These are phyloP conservation scores for Beaufortia kweichowensis DNA, from an alignment of 2,113 vertebrate genomes.

Conservation along the genomic window DNA sequence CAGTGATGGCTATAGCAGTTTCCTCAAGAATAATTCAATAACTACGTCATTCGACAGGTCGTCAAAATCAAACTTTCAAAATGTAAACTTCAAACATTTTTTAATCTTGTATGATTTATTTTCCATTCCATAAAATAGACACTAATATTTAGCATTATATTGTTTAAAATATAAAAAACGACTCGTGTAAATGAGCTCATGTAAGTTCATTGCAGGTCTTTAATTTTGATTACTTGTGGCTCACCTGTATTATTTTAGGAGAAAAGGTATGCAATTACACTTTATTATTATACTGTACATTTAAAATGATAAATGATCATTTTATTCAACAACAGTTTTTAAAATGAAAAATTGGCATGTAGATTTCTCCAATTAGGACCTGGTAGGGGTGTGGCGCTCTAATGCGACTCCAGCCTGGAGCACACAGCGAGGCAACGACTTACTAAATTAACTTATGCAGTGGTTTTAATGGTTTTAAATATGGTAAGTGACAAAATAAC, in stretches of 20 bases:
- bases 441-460: conserved; percentile 46
- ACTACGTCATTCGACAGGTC: neutral
- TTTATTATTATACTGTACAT: no score
- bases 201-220: neutral
- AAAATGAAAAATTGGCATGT: neutral
- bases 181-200: no score
- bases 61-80: neutral
- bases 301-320: neutral
- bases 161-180: no score
- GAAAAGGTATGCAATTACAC: no score
- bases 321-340: neutral
- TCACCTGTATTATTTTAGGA: neutral
- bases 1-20: neutral
- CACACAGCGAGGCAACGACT: neutral
- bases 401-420: neutral
- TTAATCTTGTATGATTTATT: no score
- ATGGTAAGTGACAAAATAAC: conserved; percentile 49
- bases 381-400: conserved; percentile 27
- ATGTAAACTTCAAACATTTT: neutral
- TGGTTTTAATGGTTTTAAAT: conserved; percentile 55
- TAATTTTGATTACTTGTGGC: neutral
- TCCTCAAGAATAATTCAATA: neutral
- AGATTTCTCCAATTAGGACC: conserved; percentile 31
- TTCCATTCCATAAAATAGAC: no score
- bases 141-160: no score